Conservation (phyloP, 2,797 vertebrate genomes). For the Psittacula derbiana region DNA sequence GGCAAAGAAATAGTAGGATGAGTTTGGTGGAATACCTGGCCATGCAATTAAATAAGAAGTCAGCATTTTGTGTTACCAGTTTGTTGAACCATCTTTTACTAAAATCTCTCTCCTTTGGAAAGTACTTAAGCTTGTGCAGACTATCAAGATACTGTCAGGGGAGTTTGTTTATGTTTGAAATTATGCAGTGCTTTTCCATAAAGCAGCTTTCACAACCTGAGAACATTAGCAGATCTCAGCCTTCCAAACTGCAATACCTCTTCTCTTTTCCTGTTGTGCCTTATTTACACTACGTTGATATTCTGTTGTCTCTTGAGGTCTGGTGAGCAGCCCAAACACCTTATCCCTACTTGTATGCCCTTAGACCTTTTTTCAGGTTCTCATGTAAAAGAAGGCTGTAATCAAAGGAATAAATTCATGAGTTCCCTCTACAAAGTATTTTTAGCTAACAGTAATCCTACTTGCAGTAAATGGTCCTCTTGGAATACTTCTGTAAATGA, state of each 20-base stretch:
- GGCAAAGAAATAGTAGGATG: not conserved
- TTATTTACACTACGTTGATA: not conserved
- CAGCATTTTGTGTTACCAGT: not conserved
- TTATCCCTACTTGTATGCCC: not conserved
- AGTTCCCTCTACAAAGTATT: conserved; percentile 36
- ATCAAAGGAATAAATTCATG: conserved; percentile 58
- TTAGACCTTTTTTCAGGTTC: conserved; percentile 28
- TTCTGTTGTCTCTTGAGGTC: not conserved
- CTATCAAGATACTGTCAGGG: not conserved
- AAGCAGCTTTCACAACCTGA: not conserved
- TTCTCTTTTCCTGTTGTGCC: not conserved
- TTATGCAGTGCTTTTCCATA: not conserved
- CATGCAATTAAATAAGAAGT: not conserved
- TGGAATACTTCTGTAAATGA: conserved; percentile 24
- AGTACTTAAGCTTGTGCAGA: not conserved
- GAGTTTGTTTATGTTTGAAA: not conserved
- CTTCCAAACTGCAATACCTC: not conserved
- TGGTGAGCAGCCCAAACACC: not conserved
- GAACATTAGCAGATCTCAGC: not conserved
- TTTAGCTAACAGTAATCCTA: conserved; percentile 50
- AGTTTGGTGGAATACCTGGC: not conserved
- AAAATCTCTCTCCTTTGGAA: not conserved
- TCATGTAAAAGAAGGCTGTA: conserved; percentile 8
- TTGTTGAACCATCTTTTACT: not conserved
- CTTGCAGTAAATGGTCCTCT: conserved; percentile 38